A percentile compares a stretch with the other conserved stretches of the same genome.
These are phyloP conservation scores for Rhaphigaster nebulosa DNA, from an alignment of 2,888 invertebrate species.

Conservation along the genomic window DNA sequence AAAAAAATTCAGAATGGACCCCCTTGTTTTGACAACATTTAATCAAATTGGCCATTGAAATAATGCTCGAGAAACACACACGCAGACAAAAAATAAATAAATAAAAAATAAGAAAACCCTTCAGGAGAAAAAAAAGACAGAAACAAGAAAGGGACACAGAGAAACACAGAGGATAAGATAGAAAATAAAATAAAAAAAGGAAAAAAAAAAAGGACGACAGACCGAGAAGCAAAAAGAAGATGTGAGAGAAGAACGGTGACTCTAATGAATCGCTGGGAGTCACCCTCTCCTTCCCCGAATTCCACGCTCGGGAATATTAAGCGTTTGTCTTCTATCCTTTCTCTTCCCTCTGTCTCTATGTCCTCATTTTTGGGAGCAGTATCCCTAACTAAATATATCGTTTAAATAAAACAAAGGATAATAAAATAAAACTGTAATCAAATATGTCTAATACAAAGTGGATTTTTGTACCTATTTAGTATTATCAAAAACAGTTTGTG, in stretches of 20 bases:
- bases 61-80: slow-evolving; percentile 36
- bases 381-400: too few species aligned
- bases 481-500: too few species aligned
- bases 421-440: too few species aligned
- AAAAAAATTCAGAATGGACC: background rate
- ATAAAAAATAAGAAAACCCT: background rate
- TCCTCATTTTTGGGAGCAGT: background rate
- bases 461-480: too few species aligned
- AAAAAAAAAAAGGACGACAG: slow-evolving; percentile 14
- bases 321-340: background rate
- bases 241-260: slow-evolving; percentile 13
- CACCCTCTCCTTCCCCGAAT: slow-evolving; percentile 38
- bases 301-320: slow-evolving; percentile 39
- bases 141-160: slow-evolving; percentile 50
- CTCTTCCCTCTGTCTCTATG: background rate
- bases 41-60: slow-evolving; percentile 48
- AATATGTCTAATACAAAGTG: too few species aligned
- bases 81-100: slow-evolving; percentile 5
- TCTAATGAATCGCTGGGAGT: slow-evolving; percentile 44
- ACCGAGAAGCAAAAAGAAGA: slow-evolving; percentile 30
- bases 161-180: slow-evolving; percentile 50
- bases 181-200: slow-evolving; percentile 22
- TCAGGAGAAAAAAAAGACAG: slow-evolving; percentile 10
- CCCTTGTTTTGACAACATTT: slow-evolving; percentile 42
- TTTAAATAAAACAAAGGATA: too few species aligned